phyloP scores from a whole-genome alignment of 2,888 invertebrate species.

The Agrilus mali region DNA sequence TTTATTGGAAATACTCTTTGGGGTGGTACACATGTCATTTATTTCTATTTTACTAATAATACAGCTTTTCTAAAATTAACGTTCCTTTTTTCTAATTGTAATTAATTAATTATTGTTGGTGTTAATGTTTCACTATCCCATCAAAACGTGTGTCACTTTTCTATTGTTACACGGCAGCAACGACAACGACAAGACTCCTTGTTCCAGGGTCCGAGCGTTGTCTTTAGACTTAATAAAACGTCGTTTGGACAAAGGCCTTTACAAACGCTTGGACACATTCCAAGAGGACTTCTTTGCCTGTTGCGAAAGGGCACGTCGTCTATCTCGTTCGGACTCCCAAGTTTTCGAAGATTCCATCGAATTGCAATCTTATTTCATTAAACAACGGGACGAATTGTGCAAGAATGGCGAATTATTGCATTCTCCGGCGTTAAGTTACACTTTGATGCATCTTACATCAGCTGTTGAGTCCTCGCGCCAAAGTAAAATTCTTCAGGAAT shows the following conservation, averaged over 20 bases:
- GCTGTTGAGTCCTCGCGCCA: conserved; percentile 65
- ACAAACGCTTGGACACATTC: conserved; percentile 86
- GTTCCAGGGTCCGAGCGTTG: conserved; percentile 60
- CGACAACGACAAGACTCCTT: background rate
- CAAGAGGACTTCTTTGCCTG: conserved; percentile 95
- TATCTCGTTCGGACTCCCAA: conserved; percentile 86
- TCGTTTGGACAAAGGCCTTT: conserved; percentile 81
- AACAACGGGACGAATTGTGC: conserved; percentile 58
- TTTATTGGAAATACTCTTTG: background rate
- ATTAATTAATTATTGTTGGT: background rate
- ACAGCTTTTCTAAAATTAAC: too few species aligned
- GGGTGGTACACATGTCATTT: too few species aligned
- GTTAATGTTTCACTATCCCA: background rate
- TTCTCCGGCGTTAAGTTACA: conserved; percentile 78
- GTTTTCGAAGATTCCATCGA: conserved; percentile 93
- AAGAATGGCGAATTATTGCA: conserved; percentile 64
- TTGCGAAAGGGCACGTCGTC: conserved; percentile 75
- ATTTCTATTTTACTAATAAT: too few species aligned
- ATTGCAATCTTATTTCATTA: conserved; percentile 82
- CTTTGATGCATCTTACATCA: conserved; percentile 58
- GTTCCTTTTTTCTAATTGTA: background rate
- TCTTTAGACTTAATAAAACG: conserved; percentile 89
- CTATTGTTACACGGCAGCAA: background rate
- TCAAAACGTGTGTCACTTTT: background rate
- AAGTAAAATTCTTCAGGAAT: conserved; percentile 64